Evolutionary conservation across 2,888 invertebrate species (phyloP), one percentile per base, ranked within the genome.

Genomic region (Nineta flava): DNA sequence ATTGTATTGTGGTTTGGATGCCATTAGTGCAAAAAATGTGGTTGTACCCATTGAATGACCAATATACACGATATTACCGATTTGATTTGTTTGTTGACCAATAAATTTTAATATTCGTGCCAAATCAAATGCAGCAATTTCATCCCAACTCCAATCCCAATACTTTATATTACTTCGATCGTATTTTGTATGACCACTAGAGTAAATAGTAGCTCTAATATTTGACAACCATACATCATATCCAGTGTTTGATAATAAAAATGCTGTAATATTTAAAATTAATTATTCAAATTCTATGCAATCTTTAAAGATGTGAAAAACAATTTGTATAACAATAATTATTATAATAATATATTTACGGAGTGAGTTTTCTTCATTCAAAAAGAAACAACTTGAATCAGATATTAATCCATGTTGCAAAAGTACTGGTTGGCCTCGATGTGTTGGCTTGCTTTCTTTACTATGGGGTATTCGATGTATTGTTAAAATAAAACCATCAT

Each of bases 1-100:
- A 5, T 65, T 64, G 54, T 81, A 79, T 55, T 82, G 74, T 0
- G 81, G 79, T 55, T 76, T 68, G 15, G 76, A 72, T 1, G 83
- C 79, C 47, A 85, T 72, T 61, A 85, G 70, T 1, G 81, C 81
- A 60, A 81, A 83, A 56, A 83, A 76, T 59, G 79, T 73, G 0
- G 87, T 83, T 0, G 87, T 85, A 1, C 93, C 94, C 81, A 94
- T 92, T 0, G 91, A 93, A 65, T 94, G 92, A 0, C 94, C 95
- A 41, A 92, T 70, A 62, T 92, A 94, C 57, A 79, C 75, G 34
- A 84, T 61, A 40, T 74, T 67, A 2, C 65, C 65, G 7, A 65
- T 57, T 53, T 71, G 67, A 1, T 69, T 65, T 1, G 79, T 78
- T 9, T 55, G 57, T 3, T 69, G 62, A 44, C 79, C 63, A 2